These are phyloP conservation scores for Bombylius discolor DNA, from an alignment of 2,888 invertebrate genomes.

Conservation along the genomic window DNA sequence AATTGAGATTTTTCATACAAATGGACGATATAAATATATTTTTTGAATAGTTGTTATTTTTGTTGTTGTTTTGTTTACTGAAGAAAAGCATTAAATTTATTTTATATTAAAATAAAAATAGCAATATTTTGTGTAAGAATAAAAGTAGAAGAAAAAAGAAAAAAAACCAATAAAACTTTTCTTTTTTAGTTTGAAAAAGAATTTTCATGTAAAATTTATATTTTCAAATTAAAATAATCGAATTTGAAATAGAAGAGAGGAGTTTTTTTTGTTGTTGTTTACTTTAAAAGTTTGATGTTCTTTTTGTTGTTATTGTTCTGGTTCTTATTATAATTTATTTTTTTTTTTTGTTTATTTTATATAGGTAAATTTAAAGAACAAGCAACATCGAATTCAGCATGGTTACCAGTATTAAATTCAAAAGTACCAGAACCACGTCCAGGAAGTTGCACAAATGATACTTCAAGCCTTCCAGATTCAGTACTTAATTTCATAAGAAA, in stretches of 20 bases:
- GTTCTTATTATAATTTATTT: neutral
- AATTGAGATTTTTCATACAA: neutral
- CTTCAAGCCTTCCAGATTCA: constrained; percentile 77
- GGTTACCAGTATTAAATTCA: constrained; percentile 85
- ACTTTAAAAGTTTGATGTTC: neutral
- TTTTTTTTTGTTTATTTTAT: constrained; percentile 7
- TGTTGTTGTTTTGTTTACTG: neutral
- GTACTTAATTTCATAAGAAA: constrained; percentile 93
- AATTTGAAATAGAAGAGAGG: too few relatives aligned
- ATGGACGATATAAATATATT: neutral
- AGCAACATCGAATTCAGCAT: constrained; percentile 80
- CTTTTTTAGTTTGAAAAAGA: too few relatives aligned
- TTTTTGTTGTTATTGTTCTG: neutral
- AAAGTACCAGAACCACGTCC: constrained; percentile 88
- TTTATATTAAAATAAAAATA: too few relatives aligned
- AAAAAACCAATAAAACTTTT: too few relatives aligned
- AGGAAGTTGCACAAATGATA: constrained; percentile 89
- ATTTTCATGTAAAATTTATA: too few relatives aligned
- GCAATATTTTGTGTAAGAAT: too few relatives aligned
- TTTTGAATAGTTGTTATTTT: neutral
- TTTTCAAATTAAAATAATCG: too few relatives aligned
- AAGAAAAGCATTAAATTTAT: too few relatives aligned
- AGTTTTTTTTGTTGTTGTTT: too few relatives aligned
- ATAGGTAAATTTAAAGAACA: constrained; percentile 77
- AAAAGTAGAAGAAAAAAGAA: too few relatives aligned